Evolutionary conservation across 2,888 invertebrate genomes (phyloP).

Genomic region (Plusia festucae): DNA sequence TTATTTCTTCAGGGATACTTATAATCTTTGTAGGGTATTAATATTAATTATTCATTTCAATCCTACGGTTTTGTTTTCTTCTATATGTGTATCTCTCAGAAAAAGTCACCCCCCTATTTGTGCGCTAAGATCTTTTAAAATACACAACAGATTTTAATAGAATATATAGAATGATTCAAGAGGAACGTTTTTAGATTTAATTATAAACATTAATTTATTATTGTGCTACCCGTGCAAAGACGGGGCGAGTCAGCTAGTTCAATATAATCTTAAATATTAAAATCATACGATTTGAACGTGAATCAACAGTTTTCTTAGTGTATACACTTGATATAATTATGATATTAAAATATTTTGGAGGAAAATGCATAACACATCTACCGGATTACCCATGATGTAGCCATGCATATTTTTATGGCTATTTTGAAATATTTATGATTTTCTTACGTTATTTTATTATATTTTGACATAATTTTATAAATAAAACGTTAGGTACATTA

Average conservation of each 20-base stretch:
- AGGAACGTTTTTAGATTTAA: too few relatives aligned
- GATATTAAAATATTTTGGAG: background rate
- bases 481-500: constrained; percentile 12
- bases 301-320: background rate
- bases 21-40: too few relatives aligned
- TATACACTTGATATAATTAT: background rate
- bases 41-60: background rate
- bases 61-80: background rate
- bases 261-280: too few relatives aligned
- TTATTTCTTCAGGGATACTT: too few relatives aligned
- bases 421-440: constrained; percentile 45
- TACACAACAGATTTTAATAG: too few relatives aligned
- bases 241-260: too few relatives aligned
- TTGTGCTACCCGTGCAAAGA: too few relatives aligned
- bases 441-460: constrained; percentile 35
- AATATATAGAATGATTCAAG: too few relatives aligned
- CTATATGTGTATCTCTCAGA: too few relatives aligned
- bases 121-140: too few relatives aligned
- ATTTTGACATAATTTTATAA: constrained; percentile 41
- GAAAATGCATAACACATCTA: constrained; percentile 22
- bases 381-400: constrained; percentile 30
- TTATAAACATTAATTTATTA: too few relatives aligned
- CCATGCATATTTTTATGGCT: constrained; percentile 37
- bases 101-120: too few relatives aligned
- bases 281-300: background rate